Conservation (phyloP, 1,140 invertebrate species). For the Leguminivora glycinivorella region DNA sequence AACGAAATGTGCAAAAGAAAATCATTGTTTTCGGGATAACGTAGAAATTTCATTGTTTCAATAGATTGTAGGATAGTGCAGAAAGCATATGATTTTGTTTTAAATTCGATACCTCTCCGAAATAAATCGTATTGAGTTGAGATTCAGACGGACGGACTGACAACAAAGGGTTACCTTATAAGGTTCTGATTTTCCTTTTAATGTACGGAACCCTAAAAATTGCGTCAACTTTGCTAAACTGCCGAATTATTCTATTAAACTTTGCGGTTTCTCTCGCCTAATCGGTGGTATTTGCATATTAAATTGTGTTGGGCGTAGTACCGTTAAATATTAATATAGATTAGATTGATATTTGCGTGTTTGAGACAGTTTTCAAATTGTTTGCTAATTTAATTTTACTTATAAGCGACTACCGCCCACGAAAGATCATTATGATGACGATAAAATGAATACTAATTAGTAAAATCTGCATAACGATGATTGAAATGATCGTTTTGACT, state of each 20-base stretch:
- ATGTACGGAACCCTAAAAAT: background rate
- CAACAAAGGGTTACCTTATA: too few species aligned
- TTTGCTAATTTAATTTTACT: background rate
- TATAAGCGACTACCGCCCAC: background rate
- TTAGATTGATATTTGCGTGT: background rate
- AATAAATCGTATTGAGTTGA: too few species aligned
- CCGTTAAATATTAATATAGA: background rate
- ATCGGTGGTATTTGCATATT: slow-evolving; percentile 1
- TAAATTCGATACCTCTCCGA: too few species aligned
- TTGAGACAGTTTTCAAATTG: background rate
- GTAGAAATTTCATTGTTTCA: too few species aligned
- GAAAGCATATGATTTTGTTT: too few species aligned
- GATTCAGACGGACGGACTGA: too few species aligned
- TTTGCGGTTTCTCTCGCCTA: slow-evolving; percentile 13
- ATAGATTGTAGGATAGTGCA: too few species aligned
- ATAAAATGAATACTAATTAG: background rate
- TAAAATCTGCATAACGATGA: background rate
- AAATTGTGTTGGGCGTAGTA: background rate
- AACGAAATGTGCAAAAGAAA: too few species aligned
- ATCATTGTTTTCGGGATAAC: too few species aligned
- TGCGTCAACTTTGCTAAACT: slow-evolving; percentile 18
- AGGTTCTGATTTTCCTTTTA: too few species aligned
- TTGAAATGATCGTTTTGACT: background rate
- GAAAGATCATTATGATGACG: background rate
- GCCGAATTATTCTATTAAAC: slow-evolving; percentile 21